These are phyloP conservation scores for Yasuhikotakia modesta DNA, from an alignment of 2,797 vertebrate species.

Conservation along the genomic window DNA sequence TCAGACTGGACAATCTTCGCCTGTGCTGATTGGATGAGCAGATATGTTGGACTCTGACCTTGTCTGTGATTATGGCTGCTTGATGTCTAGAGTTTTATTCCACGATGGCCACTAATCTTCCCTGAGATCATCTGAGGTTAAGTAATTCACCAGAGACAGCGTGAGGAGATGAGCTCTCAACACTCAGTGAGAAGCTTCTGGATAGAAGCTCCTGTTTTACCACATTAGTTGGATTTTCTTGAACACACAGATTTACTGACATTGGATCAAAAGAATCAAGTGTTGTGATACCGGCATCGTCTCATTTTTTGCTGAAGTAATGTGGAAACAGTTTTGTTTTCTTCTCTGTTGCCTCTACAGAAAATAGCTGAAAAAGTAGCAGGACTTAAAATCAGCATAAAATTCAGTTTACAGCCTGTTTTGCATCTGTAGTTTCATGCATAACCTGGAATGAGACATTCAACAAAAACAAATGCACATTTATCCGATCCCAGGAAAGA, in stretches of 20 bases:
- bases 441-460: not conserved
- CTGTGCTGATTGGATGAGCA: not conserved
- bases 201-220: not conserved
- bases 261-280: not conserved
- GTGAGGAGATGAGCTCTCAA: not conserved
- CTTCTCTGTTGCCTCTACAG: not conserved
- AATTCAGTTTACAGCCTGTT: not conserved
- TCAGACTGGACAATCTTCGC: not conserved
- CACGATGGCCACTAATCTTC: not conserved
- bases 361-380: not conserved
- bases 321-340: not conserved
- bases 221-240: not conserved
- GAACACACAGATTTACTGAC: not conserved
- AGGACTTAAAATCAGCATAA: not conserved
- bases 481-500: not conserved
- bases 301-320: not conserved
- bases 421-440: not conserved
- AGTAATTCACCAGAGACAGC: not conserved
- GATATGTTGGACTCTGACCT: not conserved
- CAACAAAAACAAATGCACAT: not conserved
- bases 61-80: not conserved
- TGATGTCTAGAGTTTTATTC: not conserved
- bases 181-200: not conserved
- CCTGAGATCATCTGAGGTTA: not conserved
- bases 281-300: not conserved